Conservation (phyloP, 1,140 invertebrate species). For the Euglossa dilemma region DNA sequence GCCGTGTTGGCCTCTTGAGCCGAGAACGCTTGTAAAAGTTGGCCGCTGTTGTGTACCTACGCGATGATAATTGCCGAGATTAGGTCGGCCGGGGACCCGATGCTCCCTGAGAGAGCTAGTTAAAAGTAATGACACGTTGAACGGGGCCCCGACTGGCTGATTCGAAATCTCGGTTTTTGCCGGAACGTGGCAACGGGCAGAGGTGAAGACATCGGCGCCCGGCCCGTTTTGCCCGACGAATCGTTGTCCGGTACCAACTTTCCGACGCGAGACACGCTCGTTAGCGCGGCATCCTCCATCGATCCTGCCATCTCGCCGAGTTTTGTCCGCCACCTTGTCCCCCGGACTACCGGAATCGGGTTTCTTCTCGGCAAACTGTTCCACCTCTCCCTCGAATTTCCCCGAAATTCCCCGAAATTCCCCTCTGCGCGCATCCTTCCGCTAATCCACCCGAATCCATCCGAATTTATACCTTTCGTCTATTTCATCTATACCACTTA, state of each 20-base stretch:
- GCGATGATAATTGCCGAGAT: conserved; percentile 80
- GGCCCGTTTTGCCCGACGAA: conserved; percentile 6
- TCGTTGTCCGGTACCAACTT: conserved; percentile 25
- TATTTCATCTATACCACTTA: too few relatives aligned
- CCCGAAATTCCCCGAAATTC: not conserved
- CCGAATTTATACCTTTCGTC: too few relatives aligned
- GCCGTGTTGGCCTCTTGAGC: conserved; percentile 36
- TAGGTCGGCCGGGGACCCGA: conserved; percentile 70
- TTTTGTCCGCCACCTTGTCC: conserved; percentile 3
- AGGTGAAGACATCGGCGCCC: conserved; percentile 44
- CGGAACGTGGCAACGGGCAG: conserved; percentile 40
- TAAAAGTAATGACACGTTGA: conserved; percentile 70
- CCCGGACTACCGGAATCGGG: conserved; percentile 9
- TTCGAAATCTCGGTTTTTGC: conserved; percentile 64
- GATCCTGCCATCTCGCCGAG: conserved; percentile 31
- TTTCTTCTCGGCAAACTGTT: not conserved
- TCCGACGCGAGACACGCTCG: conserved; percentile 36
- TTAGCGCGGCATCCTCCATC: conserved; percentile 41
- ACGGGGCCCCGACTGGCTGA: conserved; percentile 34
- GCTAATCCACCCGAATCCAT: too few relatives aligned
- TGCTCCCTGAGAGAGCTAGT: conserved; percentile 62
- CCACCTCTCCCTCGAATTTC: not conserved
- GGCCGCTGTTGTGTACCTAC: conserved; percentile 58
- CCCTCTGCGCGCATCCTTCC: not conserved
- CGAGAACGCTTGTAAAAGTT: conserved; percentile 75